A percentile compares a stretch with the other conserved stretches of the same genome.
phyloP scores from a whole-genome alignment of 2,888 invertebrate species.

The Biston stratarius region DNA sequence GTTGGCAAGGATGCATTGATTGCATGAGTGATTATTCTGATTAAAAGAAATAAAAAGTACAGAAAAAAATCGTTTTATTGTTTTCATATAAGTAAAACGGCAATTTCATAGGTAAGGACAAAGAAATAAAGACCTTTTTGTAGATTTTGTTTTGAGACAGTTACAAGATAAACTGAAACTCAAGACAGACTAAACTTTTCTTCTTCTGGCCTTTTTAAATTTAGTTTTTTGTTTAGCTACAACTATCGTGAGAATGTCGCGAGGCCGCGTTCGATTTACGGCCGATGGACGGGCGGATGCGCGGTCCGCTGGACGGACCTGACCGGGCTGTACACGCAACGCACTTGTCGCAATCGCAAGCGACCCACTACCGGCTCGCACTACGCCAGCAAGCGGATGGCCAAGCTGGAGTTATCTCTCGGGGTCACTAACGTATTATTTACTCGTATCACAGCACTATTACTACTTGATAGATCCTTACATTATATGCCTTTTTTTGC shows the following conservation, averaged over 20 bases:
- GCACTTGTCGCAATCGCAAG: conserved; percentile 63
- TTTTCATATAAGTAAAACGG: too few relatives aligned
- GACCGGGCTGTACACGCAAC: conserved; percentile 70
- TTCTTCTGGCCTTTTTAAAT: neutral
- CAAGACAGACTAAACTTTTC: neutral
- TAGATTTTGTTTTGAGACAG: too few relatives aligned
- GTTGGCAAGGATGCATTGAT: too few relatives aligned
- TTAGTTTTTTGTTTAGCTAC: conserved; percentile 42
- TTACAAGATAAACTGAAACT: too few relatives aligned
- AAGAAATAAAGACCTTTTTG: too few relatives aligned
- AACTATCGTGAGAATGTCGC: conserved; percentile 49
- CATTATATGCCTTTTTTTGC: too few relatives aligned
- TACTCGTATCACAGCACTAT: too few relatives aligned
- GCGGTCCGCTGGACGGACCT: conserved; percentile 72
- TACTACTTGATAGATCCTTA: too few relatives aligned
- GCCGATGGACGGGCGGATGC: conserved; percentile 75
- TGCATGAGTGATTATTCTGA: too few relatives aligned
- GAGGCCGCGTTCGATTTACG: conserved; percentile 62
- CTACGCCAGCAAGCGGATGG: conserved; percentile 71
- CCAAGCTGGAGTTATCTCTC: conserved; percentile 62
- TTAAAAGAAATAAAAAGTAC: too few relatives aligned
- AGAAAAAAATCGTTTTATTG: too few relatives aligned
- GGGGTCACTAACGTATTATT: conserved; percentile 39
- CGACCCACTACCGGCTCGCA: conserved; percentile 62
- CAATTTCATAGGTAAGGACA: too few relatives aligned